Percentiles rank a stretch among this genome's conserved stretches.
phyloP scores from a whole-genome alignment of 2,797 vertebrate species.

The Kryptopterus vitreolus region DNA sequence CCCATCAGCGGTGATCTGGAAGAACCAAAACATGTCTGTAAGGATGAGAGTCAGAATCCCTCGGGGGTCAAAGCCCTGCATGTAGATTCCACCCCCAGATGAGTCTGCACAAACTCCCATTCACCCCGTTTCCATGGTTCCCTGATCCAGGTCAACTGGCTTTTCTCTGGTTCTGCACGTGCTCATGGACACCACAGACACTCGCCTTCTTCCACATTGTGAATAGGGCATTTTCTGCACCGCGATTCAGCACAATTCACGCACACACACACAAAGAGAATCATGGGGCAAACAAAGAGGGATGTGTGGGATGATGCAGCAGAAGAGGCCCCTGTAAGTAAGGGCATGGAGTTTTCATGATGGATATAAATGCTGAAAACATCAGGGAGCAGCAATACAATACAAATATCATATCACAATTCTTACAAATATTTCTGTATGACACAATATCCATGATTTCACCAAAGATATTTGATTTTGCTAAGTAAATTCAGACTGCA shows the following conservation, averaged over 20 bases:
- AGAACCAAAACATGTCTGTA: conserved; percentile 19
- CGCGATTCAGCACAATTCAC: conserved; percentile 40
- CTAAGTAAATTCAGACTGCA: no score
- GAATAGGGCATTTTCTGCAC: conserved; percentile 56
- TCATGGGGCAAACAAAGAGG: conserved; percentile 23
- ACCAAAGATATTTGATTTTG: no score
- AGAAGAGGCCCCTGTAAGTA: conserved; percentile 22
- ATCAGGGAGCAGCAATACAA: background rate
- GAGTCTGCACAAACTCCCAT: conserved; percentile 34
- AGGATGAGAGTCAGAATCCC: conserved; percentile 22
- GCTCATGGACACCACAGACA: conserved; percentile 64
- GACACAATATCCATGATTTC: background rate
- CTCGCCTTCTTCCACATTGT: conserved; percentile 56
- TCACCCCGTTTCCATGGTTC: conserved; percentile 65
- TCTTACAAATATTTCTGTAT: background rate
- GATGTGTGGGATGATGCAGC: conserved; percentile 38
- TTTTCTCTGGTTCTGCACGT: conserved; percentile 62
- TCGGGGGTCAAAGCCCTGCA: background rate
- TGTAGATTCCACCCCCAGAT: conserved; percentile 37
- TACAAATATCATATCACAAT: background rate
- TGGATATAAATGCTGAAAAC: background rate
- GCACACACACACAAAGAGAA: conserved; percentile 20
- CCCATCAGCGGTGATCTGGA: conserved; percentile 17
- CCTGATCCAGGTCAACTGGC: conserved; percentile 66
- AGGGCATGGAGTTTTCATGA: background rate